Percentiles rank a stretch among this genome's conserved stretches.
Evolutionary conservation across 92 coral and sea anemone genomes (phyloP).

Genomic region (Metridium senile): DNA sequence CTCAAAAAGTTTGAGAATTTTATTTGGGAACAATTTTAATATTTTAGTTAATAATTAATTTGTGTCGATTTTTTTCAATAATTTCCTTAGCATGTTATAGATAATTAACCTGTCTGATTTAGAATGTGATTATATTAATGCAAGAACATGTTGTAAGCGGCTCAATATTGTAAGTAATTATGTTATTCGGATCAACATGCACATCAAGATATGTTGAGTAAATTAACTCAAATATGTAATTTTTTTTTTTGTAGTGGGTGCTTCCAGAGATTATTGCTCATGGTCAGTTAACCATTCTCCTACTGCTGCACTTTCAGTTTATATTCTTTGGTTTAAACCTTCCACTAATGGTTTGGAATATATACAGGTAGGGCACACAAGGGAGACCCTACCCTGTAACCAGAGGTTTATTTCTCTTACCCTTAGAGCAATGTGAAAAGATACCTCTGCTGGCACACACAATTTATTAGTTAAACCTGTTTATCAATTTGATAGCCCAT

Average conservation of each 20-base stretch:
- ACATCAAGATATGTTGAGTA: too few species aligned
- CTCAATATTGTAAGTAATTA: slow-evolving; percentile 77
- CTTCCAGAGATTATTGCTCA: slow-evolving; percentile 95
- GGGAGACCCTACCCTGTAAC: too few species aligned
- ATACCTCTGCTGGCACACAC: too few species aligned
- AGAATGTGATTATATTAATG: slow-evolving; percentile 99
- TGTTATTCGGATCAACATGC: background rate
- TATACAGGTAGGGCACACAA: slow-evolving; percentile 66
- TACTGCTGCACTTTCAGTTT: slow-evolving; percentile 89
- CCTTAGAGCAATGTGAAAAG: too few species aligned
- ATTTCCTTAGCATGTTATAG: slow-evolving; percentile 34
- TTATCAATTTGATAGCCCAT: too few species aligned
- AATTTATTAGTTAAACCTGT: too few species aligned
- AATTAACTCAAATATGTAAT: background rate
- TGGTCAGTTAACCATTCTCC: slow-evolving; percentile 68
- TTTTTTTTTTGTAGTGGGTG: slow-evolving; percentile 67
- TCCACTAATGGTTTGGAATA: slow-evolving; percentile 82
- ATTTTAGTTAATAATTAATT: background rate
- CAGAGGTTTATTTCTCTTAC: too few species aligned
- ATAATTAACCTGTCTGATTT: slow-evolving; percentile 93
- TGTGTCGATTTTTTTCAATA: too few species aligned
- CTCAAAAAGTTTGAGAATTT: too few species aligned
- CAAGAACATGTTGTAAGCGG: slow-evolving; percentile 85
- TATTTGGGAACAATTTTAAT: too few species aligned
- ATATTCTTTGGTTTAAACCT: slow-evolving; percentile 75